These are phyloP conservation scores for Syrphus vitripennis DNA, from an alignment of 2,888 invertebrate genomes.

Conservation along the genomic window DNA sequence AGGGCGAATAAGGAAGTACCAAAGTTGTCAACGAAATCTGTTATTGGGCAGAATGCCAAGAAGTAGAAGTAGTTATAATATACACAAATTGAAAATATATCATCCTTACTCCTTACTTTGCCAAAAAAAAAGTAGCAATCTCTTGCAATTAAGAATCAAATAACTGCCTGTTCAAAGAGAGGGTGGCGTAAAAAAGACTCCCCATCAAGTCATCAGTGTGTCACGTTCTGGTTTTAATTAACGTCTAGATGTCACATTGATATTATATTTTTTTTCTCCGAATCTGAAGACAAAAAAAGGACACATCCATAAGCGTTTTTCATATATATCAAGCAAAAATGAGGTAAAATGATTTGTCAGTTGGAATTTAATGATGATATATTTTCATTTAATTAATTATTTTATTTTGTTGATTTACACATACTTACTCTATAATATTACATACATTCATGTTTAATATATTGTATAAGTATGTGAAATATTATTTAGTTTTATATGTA, in stretches of 20 bases:
- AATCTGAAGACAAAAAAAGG: neutral
- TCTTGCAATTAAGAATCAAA: constrained; percentile 3
- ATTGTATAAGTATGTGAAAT: too few species aligned
- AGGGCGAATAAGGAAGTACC: neutral
- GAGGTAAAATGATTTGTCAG: constrained; percentile 1
- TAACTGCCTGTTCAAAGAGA: neutral
- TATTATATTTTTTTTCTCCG: neutral
- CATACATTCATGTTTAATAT: too few species aligned
- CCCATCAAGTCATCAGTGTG: neutral
- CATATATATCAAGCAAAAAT: neutral
- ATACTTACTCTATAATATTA: too few species aligned
- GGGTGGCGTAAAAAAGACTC: neutral
- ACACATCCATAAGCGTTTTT: neutral
- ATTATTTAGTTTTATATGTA: too few species aligned
- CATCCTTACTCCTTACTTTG: neutral
- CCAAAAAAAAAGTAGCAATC: neutral
- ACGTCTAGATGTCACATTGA: constrained; percentile 45
- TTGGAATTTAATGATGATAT: neutral
- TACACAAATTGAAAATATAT: constrained; percentile 1
- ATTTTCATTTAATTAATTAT: neutral
- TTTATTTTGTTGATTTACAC: neutral
- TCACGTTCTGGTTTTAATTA: constrained; percentile 59
- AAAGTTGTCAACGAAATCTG: neutral
- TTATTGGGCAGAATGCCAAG: neutral
- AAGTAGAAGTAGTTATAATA: neutral